A percentile compares a stretch with the other conserved stretches of the same genome.
phyloP scores from a whole-genome alignment of 1,140 invertebrate species.

The Scaptomyza pallida region DNA sequence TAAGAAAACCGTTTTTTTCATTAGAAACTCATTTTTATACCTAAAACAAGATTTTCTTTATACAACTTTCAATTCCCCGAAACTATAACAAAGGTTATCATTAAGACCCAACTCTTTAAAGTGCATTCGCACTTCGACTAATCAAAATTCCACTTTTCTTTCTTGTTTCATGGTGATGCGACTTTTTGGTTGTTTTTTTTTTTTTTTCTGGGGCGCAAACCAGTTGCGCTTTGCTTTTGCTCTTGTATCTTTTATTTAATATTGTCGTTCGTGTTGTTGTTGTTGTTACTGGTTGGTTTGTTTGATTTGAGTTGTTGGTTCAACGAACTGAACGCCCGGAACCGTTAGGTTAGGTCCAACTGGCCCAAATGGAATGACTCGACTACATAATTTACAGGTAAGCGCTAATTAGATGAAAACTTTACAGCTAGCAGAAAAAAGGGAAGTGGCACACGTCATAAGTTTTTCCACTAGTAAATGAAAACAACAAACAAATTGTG shows the following conservation, averaged over 20 bases:
- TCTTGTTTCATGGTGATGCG: constrained; percentile 11
- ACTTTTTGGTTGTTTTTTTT: constrained; percentile 13
- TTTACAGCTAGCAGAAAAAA: constrained; percentile 1
- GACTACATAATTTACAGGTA: constrained; percentile 53
- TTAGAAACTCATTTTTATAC: too few relatives aligned
- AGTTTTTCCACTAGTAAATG: constrained; percentile 46
- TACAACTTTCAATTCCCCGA: not conserved
- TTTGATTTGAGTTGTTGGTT: constrained; percentile 43
- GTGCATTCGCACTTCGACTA: constrained; percentile 13
- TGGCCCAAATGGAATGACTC: constrained; percentile 31
- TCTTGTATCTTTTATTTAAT: constrained; percentile 30
- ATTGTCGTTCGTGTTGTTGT: too few relatives aligned
- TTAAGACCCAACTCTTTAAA: not conserved
- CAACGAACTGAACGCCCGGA: constrained; percentile 39
- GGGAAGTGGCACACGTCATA: constrained; percentile 60
- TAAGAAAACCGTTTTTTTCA: too few relatives aligned
- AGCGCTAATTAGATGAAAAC: constrained; percentile 61
- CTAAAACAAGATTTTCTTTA: too few relatives aligned
- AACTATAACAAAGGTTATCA: too few relatives aligned
- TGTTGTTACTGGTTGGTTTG: constrained; percentile 23
- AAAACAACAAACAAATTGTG: constrained; percentile 17
- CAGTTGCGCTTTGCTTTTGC: constrained; percentile 46
- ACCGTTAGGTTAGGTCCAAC: constrained; percentile 33
- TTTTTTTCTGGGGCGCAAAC: constrained; percentile 41
- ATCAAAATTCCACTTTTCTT: not conserved